A percentile compares a stretch with the other conserved stretches of the same genome.
Evolutionary conservation across 1,140 invertebrate species (phyloP).

Genomic region (Diploscapter pachys): DNA sequence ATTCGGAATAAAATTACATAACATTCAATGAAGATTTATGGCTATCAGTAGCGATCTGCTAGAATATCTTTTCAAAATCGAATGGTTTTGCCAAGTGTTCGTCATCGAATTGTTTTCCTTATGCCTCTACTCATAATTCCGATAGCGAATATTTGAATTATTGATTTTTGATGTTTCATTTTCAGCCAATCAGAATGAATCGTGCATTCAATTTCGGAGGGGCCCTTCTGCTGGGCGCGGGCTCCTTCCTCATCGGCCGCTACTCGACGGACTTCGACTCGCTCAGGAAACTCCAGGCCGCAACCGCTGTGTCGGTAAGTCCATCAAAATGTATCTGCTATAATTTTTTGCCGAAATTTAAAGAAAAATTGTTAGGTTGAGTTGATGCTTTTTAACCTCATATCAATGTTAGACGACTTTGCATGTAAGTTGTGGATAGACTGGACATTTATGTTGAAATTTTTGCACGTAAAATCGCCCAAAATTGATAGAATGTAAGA

Average conservation of each 20-base stretch:
- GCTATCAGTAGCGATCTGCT: too few relatives aligned
- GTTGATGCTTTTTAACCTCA: background rate
- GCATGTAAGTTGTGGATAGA: background rate
- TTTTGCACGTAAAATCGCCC: background rate
- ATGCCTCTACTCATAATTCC: too few relatives aligned
- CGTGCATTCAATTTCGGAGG: constrained; percentile 9
- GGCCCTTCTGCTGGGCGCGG: constrained; percentile 13
- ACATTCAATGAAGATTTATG: too few relatives aligned
- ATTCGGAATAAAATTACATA: too few relatives aligned
- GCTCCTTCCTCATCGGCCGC: constrained; percentile 30
- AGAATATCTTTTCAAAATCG: too few relatives aligned
- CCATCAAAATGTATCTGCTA: background rate
- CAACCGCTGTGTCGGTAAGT: constrained; percentile 14
- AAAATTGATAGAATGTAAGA: too few relatives aligned
- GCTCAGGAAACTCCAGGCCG: constrained; percentile 10
- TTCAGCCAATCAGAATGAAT: constrained; percentile 1
- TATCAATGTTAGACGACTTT: background rate
- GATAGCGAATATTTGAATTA: too few relatives aligned
- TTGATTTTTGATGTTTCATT: too few relatives aligned
- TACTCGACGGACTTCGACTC: constrained; percentile 19
- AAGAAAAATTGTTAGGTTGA: background rate
- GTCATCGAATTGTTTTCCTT: too few relatives aligned
- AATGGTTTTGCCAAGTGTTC: too few relatives aligned
- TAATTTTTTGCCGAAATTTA: background rate
- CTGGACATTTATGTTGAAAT: background rate